These are phyloP conservation scores for Boulengeromyrus knoepffleri DNA, from an alignment of 2,113 vertebrate species.

Conservation along the genomic window DNA sequence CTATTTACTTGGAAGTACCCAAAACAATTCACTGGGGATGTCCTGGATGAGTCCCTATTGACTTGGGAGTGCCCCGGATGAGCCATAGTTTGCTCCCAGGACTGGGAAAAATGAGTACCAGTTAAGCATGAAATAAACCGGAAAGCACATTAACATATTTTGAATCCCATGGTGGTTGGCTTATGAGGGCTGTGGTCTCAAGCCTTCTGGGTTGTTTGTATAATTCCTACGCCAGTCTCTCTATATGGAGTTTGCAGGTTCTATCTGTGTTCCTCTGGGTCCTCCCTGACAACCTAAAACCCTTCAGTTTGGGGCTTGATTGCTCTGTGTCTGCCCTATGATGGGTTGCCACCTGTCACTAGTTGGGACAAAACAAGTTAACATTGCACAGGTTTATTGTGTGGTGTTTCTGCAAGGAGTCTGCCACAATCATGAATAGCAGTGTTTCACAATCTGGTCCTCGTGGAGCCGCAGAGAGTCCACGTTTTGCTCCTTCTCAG, in stretches of 20 bases:
- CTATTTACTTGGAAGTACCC: not conserved
- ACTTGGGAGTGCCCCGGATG: not conserved
- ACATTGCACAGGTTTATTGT: not conserved
- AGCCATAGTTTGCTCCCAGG: not conserved
- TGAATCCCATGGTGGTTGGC: not conserved
- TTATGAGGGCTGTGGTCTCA: not conserved
- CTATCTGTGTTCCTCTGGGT: not conserved
- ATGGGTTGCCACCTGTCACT: not conserved
- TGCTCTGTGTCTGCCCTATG: not conserved
- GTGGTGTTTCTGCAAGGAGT: not conserved
- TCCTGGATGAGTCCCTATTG: not conserved
- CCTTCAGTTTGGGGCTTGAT: not conserved
- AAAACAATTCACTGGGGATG: not conserved
- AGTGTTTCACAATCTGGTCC: not conserved
- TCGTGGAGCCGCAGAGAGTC: not conserved
- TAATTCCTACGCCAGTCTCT: not conserved
- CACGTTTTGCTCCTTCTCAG: not conserved
- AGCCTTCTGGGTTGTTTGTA: not conserved
- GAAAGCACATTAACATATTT: not conserved
- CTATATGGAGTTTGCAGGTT: not conserved
- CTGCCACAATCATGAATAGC: not conserved
- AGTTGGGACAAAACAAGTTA: not conserved
- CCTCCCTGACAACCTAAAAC: not conserved
- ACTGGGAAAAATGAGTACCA: not conserved
- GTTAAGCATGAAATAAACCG: not conserved